Evolutionary conservation across 2,888 invertebrate species (phyloP), one percentile per base, ranked within the genome.

Genomic region (Pammene aurita): DNA sequence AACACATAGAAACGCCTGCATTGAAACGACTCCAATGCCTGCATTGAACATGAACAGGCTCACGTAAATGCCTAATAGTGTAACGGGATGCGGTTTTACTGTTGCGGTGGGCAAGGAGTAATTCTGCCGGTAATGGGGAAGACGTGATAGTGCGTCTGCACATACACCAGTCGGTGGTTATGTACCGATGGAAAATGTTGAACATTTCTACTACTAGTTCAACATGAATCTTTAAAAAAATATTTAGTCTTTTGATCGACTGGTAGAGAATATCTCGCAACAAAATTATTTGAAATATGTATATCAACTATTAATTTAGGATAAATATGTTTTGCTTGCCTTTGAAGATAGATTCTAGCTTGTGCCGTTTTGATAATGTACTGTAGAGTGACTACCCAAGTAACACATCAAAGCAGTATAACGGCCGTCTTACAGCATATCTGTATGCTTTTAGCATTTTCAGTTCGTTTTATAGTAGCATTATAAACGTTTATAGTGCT

Each of bases 111-210:
- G 50, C 44, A 14, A 18, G 57, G 44, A 52, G 57, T 44, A 68
- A 68, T 64, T 68, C 57, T 35, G 52, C 6, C 35, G 6, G 57
- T 68, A 68, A 64, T 68, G 46, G 56, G 26, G 18, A 14, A 42
- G 42, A 55, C 71, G 67, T 64, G 68, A 68, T 68, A 58, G 57
- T 58, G 68, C 56, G 55, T 52, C 52, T 48, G 69, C 60, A 56
- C 65, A 34, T n/a, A 44, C 57, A 52, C n/a, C 18, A 18, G 42
- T 57, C 58, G 5, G 34, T 46, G 48, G 18, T 62, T 38, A 50
- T 18, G 61, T 50, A 50, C 50, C 11, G 14, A 38, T 52, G 41
- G 41, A 26, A 48, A 38, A 52, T 10, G 2, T 34, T 16, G 35
- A 34, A 34, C 4, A 26, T 18, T 11, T 52, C 13, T 52, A n/a